phyloP scores from a whole-genome alignment of 2,888 invertebrate species.

The Microplitis manilae region DNA sequence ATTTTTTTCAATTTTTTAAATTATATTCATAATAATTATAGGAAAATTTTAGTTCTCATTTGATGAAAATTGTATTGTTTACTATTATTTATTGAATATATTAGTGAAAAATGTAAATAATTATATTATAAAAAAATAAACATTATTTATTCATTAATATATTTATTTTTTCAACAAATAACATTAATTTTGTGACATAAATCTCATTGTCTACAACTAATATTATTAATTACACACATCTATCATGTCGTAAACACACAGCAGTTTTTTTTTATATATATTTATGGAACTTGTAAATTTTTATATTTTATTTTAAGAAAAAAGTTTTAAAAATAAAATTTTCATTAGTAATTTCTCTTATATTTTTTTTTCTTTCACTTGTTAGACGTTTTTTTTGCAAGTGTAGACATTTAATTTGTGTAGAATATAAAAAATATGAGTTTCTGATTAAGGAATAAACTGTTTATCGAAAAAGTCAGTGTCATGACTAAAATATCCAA shows the following conservation, averaged over 20 bases:
- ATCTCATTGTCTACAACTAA: not conserved
- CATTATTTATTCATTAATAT: not conserved
- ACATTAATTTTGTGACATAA: not conserved
- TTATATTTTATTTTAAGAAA: not conserved
- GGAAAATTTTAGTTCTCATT: not conserved
- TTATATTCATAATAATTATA: not conserved
- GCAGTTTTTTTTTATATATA: too few species aligned
- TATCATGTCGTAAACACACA: too few species aligned
- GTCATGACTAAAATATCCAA: too few species aligned
- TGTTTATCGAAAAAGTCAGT: conserved; percentile 24
- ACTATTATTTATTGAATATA: conserved; percentile 16
- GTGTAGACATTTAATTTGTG: conserved; percentile 36
- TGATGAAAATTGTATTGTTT: not conserved
- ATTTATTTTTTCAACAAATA: not conserved
- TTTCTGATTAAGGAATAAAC: conserved; percentile 5
- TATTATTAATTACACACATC: too few species aligned
- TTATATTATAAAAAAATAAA: not conserved
- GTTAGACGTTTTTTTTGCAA: conserved; percentile 18
- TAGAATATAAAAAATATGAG: conserved; percentile 45
- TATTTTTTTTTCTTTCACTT: not conserved
- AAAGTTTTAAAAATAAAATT: not conserved
- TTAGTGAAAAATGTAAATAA: conserved; percentile 34
- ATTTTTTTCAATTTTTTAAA: not conserved
- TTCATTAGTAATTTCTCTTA: conserved; percentile 12
- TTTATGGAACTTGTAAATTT: not conserved